phyloP scores from a whole-genome alignment of 2,888 invertebrate genomes.

The Chrysolina americana region DNA sequence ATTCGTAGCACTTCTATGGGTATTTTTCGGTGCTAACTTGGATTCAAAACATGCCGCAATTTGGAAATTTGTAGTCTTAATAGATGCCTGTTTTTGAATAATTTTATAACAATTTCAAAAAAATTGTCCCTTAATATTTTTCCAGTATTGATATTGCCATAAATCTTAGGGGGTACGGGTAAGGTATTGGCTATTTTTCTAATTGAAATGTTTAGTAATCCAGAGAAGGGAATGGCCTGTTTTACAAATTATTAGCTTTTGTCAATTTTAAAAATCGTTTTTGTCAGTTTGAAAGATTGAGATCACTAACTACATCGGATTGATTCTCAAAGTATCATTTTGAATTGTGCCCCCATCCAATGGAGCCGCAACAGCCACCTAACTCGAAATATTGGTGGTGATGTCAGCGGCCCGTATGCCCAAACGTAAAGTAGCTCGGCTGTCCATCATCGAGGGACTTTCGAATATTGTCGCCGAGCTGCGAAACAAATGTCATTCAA shows the following conservation, averaged over 20 bases:
- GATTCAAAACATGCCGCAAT: too few relatives aligned
- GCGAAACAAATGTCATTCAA: constrained; percentile 63
- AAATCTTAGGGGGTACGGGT: too few relatives aligned
- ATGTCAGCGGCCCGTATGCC: constrained; percentile 23
- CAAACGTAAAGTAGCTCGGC: constrained; percentile 47
- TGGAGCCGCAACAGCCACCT: constrained; percentile 27
- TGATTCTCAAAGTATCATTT: not conserved
- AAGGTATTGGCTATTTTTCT: too few relatives aligned
- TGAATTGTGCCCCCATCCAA: constrained; percentile 1
- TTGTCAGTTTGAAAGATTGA: not conserved
- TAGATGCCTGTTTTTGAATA: too few relatives aligned
- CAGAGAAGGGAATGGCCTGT: not conserved
- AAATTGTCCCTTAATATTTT: too few relatives aligned
- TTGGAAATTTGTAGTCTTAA: too few relatives aligned
- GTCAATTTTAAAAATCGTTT: too few relatives aligned
- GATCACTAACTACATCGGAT: not conserved
- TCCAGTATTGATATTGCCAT: too few relatives aligned
- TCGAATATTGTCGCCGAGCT: constrained; percentile 51
- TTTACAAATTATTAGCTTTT: not conserved
- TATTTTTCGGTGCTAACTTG: too few relatives aligned
- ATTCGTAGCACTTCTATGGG: too few relatives aligned
- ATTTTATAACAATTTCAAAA: too few relatives aligned
- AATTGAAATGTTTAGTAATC: too few relatives aligned
- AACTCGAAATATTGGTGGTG: constrained; percentile 28
- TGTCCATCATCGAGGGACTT: constrained; percentile 48